Conservation (phyloP, 2,888 invertebrate genomes). For the Diploptera punctata region DNA sequence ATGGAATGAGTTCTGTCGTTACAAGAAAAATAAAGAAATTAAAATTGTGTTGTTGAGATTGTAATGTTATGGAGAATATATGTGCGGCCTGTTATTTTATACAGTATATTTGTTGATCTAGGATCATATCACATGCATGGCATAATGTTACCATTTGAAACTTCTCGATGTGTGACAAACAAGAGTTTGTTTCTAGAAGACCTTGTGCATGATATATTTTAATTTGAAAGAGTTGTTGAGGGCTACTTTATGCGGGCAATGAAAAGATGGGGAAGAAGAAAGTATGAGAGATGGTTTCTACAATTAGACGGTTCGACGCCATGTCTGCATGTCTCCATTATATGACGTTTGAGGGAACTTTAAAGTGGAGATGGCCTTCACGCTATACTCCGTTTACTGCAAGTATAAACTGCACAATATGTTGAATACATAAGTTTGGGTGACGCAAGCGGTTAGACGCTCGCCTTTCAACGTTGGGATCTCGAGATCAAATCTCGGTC, state of each 20-base stretch:
- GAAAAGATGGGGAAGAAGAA: not conserved
- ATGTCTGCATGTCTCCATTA: constrained; percentile 16
- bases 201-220: not conserved
- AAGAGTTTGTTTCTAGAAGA: not conserved
- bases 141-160: too few relatives aligned
- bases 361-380: not conserved
- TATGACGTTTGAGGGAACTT: not conserved
- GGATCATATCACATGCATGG: too few relatives aligned
- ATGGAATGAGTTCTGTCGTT: too few relatives aligned
- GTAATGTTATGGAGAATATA: too few relatives aligned
- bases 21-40: too few relatives aligned
- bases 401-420: not conserved
- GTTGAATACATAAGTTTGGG: too few relatives aligned
- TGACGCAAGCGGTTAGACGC: too few relatives aligned
- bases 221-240: not conserved
- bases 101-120: too few relatives aligned
- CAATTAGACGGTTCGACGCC: constrained; percentile 33
- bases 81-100: too few relatives aligned
- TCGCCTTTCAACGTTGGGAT: too few relatives aligned
- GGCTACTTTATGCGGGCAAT: constrained; percentile 16
- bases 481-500: too few relatives aligned
- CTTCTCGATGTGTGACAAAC: not conserved
- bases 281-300: constrained; percentile 21
- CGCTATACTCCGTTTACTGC: not conserved
- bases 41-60: too few relatives aligned